These are phyloP conservation scores for Ormia ochracea DNA, from an alignment of 2,888 invertebrate genomes.

Conservation along the genomic window DNA sequence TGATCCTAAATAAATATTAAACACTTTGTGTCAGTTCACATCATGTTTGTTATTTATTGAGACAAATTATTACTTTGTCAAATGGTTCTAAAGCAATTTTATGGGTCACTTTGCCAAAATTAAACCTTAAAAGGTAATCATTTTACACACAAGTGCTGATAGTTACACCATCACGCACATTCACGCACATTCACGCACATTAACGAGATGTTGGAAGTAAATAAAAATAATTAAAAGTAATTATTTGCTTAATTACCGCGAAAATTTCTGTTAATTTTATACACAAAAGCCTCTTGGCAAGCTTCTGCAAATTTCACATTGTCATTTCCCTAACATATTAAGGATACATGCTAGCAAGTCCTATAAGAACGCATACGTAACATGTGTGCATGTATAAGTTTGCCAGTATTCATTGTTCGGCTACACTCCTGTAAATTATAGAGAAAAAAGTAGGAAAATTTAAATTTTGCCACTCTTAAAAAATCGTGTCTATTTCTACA, in stretches of 20 bases:
- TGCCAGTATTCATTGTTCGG: neutral
- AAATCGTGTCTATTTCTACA: neutral
- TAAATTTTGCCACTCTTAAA: neutral
- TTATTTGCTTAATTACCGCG: neutral
- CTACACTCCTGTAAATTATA: neutral
- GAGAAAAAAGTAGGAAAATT: conserved; percentile 5
- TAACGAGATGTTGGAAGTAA: too few relatives aligned
- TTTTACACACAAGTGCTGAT: neutral
- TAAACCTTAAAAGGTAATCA: neutral
- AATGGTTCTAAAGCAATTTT: neutral
- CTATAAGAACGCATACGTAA: conserved; percentile 15
- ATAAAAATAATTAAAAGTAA: too few relatives aligned
- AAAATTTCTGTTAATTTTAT: conserved; percentile 26
- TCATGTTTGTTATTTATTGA: conserved; percentile 13
- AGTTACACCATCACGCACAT: too few relatives aligned
- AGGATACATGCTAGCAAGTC: neutral
- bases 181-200: too few relatives aligned
- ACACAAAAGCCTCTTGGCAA: neutral
- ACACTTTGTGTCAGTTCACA: neutral
- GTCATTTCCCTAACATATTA: conserved; percentile 23
- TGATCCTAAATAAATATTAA: conserved; percentile 52
- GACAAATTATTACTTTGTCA: conserved; percentile 19
- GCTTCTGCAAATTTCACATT: neutral
- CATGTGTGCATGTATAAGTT: neutral
- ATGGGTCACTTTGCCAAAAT: neutral